Base-by-base conservation (phyloP, 2,113 vertebrate genomes). In the Bettongia penicillata region DNA sequence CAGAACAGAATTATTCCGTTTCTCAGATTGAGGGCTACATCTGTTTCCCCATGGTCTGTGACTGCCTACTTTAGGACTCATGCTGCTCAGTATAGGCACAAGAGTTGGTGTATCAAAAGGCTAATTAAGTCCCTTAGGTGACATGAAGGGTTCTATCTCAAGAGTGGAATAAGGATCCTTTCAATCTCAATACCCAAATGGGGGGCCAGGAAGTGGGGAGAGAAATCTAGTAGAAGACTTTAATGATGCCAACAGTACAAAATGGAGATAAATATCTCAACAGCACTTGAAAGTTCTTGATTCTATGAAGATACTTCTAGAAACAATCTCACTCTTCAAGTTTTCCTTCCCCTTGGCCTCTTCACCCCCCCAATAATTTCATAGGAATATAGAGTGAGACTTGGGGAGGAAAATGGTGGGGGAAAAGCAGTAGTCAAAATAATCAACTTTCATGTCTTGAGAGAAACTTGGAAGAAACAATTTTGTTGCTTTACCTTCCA, bases 401-500 rank as follows among this genome's bases (percentile, higher is more conserved):
- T 84, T 19, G 23, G n/a, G 68, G 16, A 43, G n/a, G 16, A 84
- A 43, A 19, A 43, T 8, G 68, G 43, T 7, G 19, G 10, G n/a
- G 23, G n/a, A 23, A 84, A n/a, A 84, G 37, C 19, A 84, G 23
- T 7, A 43, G 0, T 43, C 37, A 84, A 84, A 84, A 84, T 84
- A 84, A 84, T 84, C 68, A 84, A 84, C 19, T 51, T 90, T 31
- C 24, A 90, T 50, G 48, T 49, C 50, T 50, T 50, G 90, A 48
- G 90, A 49, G 48, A 51, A 90, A 90, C n/a, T 90, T 43, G 43
- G n/a, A 90, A 50, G 95, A 96, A 97, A 92, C 53, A 90, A 92
- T n/a, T 92, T 93, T 91, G n/a, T 95, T 43, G 14, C 91, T 92
- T 3, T 94, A 43, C 96, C 89, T 97, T 95, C 91, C 48, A 90